Base-by-base conservation (phyloP, 2,113 vertebrate genomes). In the Collichthys lucidus region DNA sequence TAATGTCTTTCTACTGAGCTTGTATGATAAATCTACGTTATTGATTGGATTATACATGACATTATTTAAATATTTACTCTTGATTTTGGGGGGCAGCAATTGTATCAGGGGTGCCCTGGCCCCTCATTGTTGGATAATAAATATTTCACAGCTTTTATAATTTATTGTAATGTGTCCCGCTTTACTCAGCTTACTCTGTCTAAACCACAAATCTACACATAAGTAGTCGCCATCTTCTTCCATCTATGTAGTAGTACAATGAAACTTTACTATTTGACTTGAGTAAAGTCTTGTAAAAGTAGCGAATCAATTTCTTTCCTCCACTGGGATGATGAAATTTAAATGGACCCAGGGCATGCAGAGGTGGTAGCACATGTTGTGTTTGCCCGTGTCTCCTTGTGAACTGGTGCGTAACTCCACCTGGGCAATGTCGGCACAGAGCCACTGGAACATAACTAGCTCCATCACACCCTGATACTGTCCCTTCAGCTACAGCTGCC, bases 401-500 rank as follows among this genome's bases (percentile, higher is more conserved):
- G 70, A 80, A 79, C 19, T 5, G 29, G 40, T 64, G 84, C 4
- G 1, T 79, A 71, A 83, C 61, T 80, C 71, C 55, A 31, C 74
- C 77, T 74, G 69, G 82, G 78, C 16, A 14, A 31, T 49, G 57
- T 72, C 44, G 63, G 77, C 68, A 0, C 10, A 0, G 11, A 79
- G 80, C 75, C 76, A 74, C 76, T 66, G 69, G 59, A 84, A 66
- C 56, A 35, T 72, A 31, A 74, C 67, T 12, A 57, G 72, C 80
- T 67, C 79, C 81, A 82, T 85, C 72, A 80, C 83, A 67, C 15
- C 69, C 60, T 67, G 65, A 46, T 12, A 31, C 66, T 56, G 64
- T 62, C 71, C 62, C 77, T 40, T 78, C 62, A 64, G 72, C 66
- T 65, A 7, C 49, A 66, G 57, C 72, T 72, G 82, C 85, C 88